Conservation (phyloP, 1,140 invertebrate genomes). For the Probaryconus sp. region DNA sequence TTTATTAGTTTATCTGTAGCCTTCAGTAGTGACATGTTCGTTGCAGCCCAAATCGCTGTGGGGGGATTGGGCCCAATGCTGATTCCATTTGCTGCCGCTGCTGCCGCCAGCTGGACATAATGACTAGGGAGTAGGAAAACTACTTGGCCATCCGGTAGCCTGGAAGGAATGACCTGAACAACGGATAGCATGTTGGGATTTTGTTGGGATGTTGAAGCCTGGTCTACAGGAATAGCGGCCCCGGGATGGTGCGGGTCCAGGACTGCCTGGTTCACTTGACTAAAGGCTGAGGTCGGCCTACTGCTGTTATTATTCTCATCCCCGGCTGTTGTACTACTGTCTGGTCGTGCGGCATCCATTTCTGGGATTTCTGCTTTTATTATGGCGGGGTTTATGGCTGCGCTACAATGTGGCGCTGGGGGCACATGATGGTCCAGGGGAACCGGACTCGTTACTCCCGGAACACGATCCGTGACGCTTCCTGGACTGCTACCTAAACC, state of each 20-base stretch:
- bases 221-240: slow-evolving; percentile 59
- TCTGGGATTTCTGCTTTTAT: slow-evolving; percentile 75
- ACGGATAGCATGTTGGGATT: slow-evolving; percentile 75
- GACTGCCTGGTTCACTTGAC: slow-evolving; percentile 66
- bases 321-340: slow-evolving; percentile 74
- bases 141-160: slow-evolving; percentile 80
- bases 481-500: slow-evolving; percentile 75
- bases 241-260: slow-evolving; percentile 64
- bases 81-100: slow-evolving; percentile 75
- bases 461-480: slow-evolving; percentile 73
- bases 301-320: slow-evolving; percentile 77
- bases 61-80: slow-evolving; percentile 76
- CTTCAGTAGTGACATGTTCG: slow-evolving; percentile 76
- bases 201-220: slow-evolving; percentile 71
- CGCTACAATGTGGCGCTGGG: slow-evolving; percentile 69
- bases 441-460: slow-evolving; percentile 70
- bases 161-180: slow-evolving; percentile 78
- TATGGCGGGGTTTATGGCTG: slow-evolving; percentile 64
- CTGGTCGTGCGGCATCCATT: slow-evolving; percentile 70
- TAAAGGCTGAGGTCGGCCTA: slow-evolving; percentile 72
- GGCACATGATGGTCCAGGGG: slow-evolving; percentile 70
- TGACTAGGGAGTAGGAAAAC: slow-evolving; percentile 80
- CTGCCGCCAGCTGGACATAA: slow-evolving; percentile 78
- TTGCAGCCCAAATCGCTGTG: slow-evolving; percentile 76
- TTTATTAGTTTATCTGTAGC: slow-evolving; percentile 75